phyloP scores from a whole-genome alignment of 2,888 invertebrate species.

The Octonoba sinensis region DNA sequence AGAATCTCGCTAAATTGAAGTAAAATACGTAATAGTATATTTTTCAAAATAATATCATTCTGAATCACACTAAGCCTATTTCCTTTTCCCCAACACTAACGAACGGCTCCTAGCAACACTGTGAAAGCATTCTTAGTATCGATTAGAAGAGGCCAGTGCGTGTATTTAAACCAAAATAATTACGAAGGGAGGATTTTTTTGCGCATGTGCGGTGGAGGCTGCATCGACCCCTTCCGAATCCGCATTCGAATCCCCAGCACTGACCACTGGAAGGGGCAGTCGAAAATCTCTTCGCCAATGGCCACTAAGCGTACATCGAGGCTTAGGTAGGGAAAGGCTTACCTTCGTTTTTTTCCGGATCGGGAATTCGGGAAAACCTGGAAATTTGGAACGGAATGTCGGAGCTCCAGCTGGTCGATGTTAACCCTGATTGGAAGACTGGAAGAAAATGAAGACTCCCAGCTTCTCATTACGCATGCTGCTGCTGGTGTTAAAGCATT shows the following conservation, averaged over 20 bases:
- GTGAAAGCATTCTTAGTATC: conserved; percentile 38
- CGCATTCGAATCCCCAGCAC: conserved; percentile 55
- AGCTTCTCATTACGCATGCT: conserved; percentile 62
- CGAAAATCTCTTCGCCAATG: conserved; percentile 41
- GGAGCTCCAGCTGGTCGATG: conserved; percentile 53
- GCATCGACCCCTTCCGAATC: conserved; percentile 53
- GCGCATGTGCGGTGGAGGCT: conserved; percentile 46
- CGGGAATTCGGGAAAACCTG: conserved; percentile 36
- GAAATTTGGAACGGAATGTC: conserved; percentile 40
- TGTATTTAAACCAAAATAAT: conserved; percentile 64
- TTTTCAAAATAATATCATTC: too few relatives aligned
- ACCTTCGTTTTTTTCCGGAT: conserved; percentile 54
- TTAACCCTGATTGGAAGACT: conserved; percentile 63
- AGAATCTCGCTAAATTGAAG: too few relatives aligned
- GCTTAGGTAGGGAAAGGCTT: conserved; percentile 39
- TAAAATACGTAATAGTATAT: too few relatives aligned
- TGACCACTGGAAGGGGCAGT: conserved; percentile 55
- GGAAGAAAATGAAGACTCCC: conserved; percentile 62
- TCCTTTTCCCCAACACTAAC: conserved; percentile 10
- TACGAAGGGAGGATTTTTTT: conserved; percentile 47
- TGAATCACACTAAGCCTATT: conserved; percentile 11
- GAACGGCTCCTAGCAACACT: conserved; percentile 54
- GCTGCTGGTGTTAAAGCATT: conserved; percentile 62
- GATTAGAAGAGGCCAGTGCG: conserved; percentile 44
- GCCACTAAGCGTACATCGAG: conserved; percentile 23